Evolutionary conservation across 1,140 invertebrate species (phyloP), one percentile per base, ranked within the genome.

Genomic region (Sminthurides bifidus): DNA sequence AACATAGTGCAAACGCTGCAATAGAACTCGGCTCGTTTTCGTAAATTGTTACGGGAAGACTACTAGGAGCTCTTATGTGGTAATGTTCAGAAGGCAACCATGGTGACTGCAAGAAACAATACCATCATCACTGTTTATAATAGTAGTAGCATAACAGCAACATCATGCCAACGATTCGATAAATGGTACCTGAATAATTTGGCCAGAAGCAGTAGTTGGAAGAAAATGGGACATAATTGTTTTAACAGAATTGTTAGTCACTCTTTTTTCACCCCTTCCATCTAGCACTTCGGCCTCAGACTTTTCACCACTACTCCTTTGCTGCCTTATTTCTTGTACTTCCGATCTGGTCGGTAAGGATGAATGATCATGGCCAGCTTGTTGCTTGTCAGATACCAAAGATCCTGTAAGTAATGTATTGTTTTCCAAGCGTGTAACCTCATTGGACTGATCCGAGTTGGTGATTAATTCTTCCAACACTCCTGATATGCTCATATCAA

Each of bases 1-100:
- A 84, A 52, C 80, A 77, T 1, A 94, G 67, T 4, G 87, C 79
- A 68, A 88, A 91, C 0, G 90, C 85, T 54, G 94, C 87, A 44
- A 94, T 84, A 1, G 90, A 92, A 60, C 87, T 90, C 1, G 85
- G 82, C 69, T 95, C 88, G 15, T 79, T 78, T 68, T 92, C 88
- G 60, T 84, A 82, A 0, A 93, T 83, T 12, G 87, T 74, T 8
- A 92, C 75, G 1, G 85, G 84, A 17, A 85, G 76, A 31, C 75
- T 74, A 8, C 76, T 68, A 30, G 76, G 74, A 35, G 72, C 54
- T 1, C 77, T 66, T 19, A 75, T 64, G 1, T 77, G 71, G 64
- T 83, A 75, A 69, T 87, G 84, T 67, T 86, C 82, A 64, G 76
- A 74, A 2, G 72, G 31, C 38, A 75, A 69, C 68, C 82, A 79